Evolutionary conservation across 2,797 vertebrate species (phyloP).

Genomic region (Pipistrellus pygmaeus): DNA sequence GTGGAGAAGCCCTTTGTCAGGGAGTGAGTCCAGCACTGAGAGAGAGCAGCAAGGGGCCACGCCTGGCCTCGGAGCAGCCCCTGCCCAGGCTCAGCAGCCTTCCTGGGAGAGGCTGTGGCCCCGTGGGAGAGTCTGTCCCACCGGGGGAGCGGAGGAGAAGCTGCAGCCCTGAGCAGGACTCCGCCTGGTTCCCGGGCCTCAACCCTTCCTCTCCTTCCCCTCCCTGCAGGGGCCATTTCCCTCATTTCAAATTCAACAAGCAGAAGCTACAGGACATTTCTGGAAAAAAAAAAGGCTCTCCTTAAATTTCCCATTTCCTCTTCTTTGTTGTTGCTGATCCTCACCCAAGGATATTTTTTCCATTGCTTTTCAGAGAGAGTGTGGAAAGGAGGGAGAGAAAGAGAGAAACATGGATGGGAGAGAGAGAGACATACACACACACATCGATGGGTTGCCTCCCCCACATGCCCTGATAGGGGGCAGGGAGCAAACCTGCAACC

Average conservation of each 20-base stretch:
- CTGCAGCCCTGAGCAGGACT: neutral
- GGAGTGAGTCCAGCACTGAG: too few relatives aligned
- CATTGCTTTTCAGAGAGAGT: too few relatives aligned
- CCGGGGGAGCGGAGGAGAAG: neutral
- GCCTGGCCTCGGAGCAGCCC: neutral
- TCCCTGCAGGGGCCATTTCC: neutral
- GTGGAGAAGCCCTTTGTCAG: neutral
- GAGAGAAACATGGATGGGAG: too few relatives aligned
- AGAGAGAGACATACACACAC: too few relatives aligned
- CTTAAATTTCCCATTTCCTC: too few relatives aligned
- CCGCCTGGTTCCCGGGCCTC: neutral
- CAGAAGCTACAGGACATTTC: neutral
- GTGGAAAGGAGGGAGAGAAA: too few relatives aligned
- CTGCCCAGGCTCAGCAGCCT: neutral
- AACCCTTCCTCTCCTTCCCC: neutral
- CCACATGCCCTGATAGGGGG: too few relatives aligned
- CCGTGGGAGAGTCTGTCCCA: neutral
- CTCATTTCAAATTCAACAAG: neutral
- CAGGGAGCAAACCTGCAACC: too few relatives aligned
- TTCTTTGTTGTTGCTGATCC: neutral
- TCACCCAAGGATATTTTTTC: too few relatives aligned
- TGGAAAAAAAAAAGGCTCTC: neutral
- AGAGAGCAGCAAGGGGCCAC: neutral
- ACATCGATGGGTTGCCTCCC: too few relatives aligned
- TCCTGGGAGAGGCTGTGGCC: neutral